Evolutionary conservation across 2,888 invertebrate species (phyloP).

Genomic region (Dolichomitus sp.): DNA sequence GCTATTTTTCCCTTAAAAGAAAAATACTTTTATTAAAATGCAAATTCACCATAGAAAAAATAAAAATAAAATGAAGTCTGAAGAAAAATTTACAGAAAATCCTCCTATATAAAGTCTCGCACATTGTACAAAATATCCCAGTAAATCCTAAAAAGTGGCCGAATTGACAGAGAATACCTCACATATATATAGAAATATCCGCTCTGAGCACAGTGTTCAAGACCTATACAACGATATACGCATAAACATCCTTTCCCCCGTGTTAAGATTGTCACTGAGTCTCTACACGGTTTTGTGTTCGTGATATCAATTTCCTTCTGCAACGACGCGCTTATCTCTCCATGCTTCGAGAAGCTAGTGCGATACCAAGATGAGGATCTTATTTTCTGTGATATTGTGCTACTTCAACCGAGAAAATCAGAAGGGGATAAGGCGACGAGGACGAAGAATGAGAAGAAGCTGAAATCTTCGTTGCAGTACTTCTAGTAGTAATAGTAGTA

Average conservation of each 20-base stretch:
- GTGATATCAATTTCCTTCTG: conserved; percentile 51
- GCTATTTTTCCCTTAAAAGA: too few species aligned
- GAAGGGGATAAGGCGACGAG: not conserved
- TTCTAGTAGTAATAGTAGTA: not conserved
- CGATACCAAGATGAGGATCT: not conserved
- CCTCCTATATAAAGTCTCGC: too few species aligned
- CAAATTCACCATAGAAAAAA: too few species aligned
- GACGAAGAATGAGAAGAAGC: conserved; percentile 9
- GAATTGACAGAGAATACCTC: too few species aligned
- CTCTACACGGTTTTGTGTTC: conserved; percentile 6
- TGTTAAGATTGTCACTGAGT: not conserved
- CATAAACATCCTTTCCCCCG: not conserved
- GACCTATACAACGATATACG: not conserved
- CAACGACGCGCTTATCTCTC: conserved; percentile 41
- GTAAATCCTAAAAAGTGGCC: too few species aligned
- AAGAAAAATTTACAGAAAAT: too few species aligned
- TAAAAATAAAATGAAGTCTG: too few species aligned
- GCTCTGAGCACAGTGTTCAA: not conserved
- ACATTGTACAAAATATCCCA: too few species aligned
- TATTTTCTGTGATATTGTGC: too few species aligned
- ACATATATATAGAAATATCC: too few species aligned
- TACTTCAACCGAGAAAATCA: not conserved
- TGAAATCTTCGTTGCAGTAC: not conserved
- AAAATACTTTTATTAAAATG: too few species aligned
- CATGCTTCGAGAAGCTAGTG: not conserved